phyloP scores from a whole-genome alignment of 2,888 invertebrate species.

The Ariolimax columbianus region DNA sequence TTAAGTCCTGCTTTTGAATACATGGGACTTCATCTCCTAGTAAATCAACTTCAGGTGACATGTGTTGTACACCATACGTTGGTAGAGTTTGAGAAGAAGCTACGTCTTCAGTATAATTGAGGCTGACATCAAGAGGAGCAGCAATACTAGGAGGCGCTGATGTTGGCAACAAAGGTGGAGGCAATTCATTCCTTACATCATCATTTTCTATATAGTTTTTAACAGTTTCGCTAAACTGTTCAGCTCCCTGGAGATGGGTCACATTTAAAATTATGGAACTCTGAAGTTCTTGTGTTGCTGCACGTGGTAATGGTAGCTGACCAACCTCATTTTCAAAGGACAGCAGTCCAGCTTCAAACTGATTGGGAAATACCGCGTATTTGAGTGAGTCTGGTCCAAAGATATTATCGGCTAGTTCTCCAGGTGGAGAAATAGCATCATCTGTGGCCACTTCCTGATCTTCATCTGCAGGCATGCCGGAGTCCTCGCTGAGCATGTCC shows the following conservation, averaged over 20 bases:
- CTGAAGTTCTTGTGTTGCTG: not conserved
- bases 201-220: not conserved
- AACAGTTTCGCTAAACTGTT: not conserved
- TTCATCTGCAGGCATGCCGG: conserved; percentile 47
- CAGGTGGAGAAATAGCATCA: conserved; percentile 37
- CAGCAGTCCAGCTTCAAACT: not conserved
- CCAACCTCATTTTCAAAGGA: not conserved
- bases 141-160: conserved; percentile 21
- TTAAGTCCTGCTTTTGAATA: not conserved
- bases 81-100: conserved; percentile 18
- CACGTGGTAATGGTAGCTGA: not conserved
- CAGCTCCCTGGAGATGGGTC: too few species aligned
- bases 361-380: not conserved
- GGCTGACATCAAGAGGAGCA: not conserved
- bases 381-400: not conserved
- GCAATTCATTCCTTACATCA: not conserved
- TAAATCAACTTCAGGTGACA: conserved; percentile 44
- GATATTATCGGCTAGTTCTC: conserved; percentile 25
- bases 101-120: not conserved
- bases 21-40: not conserved
- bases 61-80: conserved; percentile 34
- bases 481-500: conserved; percentile 39
- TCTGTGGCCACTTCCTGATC: conserved; percentile 35
- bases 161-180: conserved; percentile 26
- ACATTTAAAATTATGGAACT: not conserved